Base-by-base conservation (phyloP, 2,797 vertebrate species). In the Basileuterus tristriatus region DNA sequence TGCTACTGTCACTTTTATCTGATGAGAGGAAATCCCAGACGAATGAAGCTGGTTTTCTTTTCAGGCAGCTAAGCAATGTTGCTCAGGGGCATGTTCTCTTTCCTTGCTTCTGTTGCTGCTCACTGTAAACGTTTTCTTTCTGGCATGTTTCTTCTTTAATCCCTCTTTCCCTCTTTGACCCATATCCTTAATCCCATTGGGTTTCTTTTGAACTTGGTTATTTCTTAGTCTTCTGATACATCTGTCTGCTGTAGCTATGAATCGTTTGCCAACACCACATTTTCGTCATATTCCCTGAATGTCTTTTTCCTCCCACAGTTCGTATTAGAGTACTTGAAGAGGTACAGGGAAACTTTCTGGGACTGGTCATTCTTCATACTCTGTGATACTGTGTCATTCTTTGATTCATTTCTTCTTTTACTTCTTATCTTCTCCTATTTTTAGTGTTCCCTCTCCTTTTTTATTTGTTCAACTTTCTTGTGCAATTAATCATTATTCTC, bases 11-110 rank as follows among this genome's bases (percentile, higher is more conserved):
- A 97, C 95, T 97, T 97, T 97, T 97, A 97, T 97, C 96, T 95
- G 96, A 97, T 96, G 96, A 97, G 92, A 97, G 96, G 96, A 97
- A 97, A 97, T 97, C 97, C 96, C 96, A 97, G 96, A 96, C 93
- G 97, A 96, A 97, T 97, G 96, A 97, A 96, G 93, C 96, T 97
- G 97, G 97, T 97, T 97, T 97, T 97, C 96, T 97, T 97, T 97
- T 90, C 96, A 97, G 93, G 95, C 96, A 97, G 95, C 96, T 97
- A 87, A 87, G 92, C 93, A 68, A 1, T 63, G 93, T 96, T 95
- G 96, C 94, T 97, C 93, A 93, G 89, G 96, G 96, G 96, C 96
- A 96, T 94, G 96, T 96, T 96, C 95, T 93, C 92, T 96, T 96
- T 94, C 89, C 93, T 94, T 88, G 94, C 96, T 96, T 97, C 97